phyloP scores from a whole-genome alignment of 2,797 vertebrate species.

The Adelosebastes latens region DNA sequence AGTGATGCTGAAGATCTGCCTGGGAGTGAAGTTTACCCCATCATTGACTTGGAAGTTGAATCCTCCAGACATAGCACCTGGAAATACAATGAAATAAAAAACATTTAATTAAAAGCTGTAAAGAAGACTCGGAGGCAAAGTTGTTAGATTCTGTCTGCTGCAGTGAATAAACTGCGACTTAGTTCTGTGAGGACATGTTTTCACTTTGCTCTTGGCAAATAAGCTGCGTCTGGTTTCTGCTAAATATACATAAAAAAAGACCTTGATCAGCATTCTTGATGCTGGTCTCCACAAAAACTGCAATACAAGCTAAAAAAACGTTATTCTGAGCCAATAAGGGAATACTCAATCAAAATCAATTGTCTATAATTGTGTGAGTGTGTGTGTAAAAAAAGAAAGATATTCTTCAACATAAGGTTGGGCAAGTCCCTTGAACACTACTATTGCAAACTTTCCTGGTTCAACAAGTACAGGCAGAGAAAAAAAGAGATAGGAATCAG shows the following conservation, averaged over 20 bases:
- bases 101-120: neutral
- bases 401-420: neutral
- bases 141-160: neutral
- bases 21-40: conserved; percentile 89
- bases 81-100: neutral
- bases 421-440: neutral
- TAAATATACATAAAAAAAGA: conserved; percentile 1
- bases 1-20: conserved; percentile 91
- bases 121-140: neutral
- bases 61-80: conserved; percentile 90
- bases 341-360: neutral
- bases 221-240: neutral
- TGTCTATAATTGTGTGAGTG: neutral
- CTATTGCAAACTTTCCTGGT: conserved; percentile 10
- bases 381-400: neutral
- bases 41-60: conserved; percentile 95
- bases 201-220: conserved; percentile 9
- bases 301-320: neutral
- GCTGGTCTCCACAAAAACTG: neutral
- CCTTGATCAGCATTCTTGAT: neutral
- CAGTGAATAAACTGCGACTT: neutral
- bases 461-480: conserved; percentile 13
- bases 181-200: neutral
- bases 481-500: conserved; percentile 26
- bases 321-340: neutral